Evolutionary conservation across 2,888 invertebrate genomes (phyloP), one percentile per base, ranked within the genome.

Genomic region (Malthinus seriepunctatus): DNA sequence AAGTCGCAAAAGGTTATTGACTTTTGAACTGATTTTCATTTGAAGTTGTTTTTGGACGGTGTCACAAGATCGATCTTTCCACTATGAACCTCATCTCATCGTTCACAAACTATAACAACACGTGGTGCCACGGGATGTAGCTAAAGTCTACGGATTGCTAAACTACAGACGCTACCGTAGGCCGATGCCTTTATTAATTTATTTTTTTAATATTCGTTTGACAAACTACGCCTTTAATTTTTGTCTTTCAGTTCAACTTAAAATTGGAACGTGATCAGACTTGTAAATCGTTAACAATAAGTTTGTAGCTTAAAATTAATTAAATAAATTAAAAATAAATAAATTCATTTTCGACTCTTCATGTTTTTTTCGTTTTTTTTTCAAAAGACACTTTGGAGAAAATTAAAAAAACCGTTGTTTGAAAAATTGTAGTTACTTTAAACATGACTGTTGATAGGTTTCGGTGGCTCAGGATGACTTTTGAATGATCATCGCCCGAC

Each of bases 391-490:
- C 14, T 56, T 60, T 51, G 55, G 63, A 62, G 60, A 63, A 69
- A 68, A 68, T 65, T 55, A 60, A 64, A 69, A 23, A 74, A 75
- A 75, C 74, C 74, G 66, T 67, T 70, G 72, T 68, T 63, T 67
- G 64, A 64, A 73, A 69, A 55, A 46, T 46, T 34, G 58, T 50
- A 32, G 62, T 64, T 60, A 63, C 61, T 59, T 15, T 32, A 34
- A 23, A 51, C 56, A 62, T 67, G 69, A 70, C 72, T 63, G 67
- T 68, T 69, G 62, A 71, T 71, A 69, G 72, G 66, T 67, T 63
- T 73, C 75, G 76, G 77, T 75, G 77, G 77, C 77, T 77, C 77
- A 75, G 72, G 74, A 77, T 73, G 74, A 75, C 15, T 55, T 23
- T 23, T 23, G 12, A 48, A 31, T 32, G 53, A 65, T 71, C 74